Evolutionary conservation across 2,888 invertebrate genomes (phyloP).

Genomic region (Ecdyonurus torrentis): DNA sequence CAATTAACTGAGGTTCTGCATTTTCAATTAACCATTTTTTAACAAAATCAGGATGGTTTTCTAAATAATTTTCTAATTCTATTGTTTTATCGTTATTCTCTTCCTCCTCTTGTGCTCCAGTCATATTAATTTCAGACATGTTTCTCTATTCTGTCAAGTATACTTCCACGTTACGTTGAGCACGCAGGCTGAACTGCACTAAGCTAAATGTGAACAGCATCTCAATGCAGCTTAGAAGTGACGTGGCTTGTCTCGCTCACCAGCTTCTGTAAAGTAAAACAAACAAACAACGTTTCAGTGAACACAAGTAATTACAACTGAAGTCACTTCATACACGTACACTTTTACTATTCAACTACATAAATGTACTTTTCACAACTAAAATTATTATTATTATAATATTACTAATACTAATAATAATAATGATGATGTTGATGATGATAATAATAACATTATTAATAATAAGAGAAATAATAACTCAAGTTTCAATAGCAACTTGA

Average conservation of each 20-base stretch:
- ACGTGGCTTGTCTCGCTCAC: neutral
- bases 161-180: neutral
- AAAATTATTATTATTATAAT: too few species aligned
- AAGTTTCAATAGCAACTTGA: too few species aligned
- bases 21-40: neutral
- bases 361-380: too few species aligned
- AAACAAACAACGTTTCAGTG: too few species aligned
- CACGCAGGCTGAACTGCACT: neutral
- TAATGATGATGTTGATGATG: too few species aligned
- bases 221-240: neutral
- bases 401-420: too few species aligned
- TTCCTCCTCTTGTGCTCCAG: neutral
- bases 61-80: slow-evolving; percentile 1
- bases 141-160: too few species aligned
- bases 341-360: too few species aligned
- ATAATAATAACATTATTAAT: too few species aligned
- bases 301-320: neutral
- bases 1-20: neutral
- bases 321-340: too few species aligned
- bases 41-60: slow-evolving; percentile 5
- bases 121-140: neutral
- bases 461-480: too few species aligned
- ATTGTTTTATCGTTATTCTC: neutral
- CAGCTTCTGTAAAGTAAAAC: neutral
- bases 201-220: neutral